Evolutionary conservation across 2,888 invertebrate genomes (phyloP).

Genomic region (Embidobia sp.): DNA sequence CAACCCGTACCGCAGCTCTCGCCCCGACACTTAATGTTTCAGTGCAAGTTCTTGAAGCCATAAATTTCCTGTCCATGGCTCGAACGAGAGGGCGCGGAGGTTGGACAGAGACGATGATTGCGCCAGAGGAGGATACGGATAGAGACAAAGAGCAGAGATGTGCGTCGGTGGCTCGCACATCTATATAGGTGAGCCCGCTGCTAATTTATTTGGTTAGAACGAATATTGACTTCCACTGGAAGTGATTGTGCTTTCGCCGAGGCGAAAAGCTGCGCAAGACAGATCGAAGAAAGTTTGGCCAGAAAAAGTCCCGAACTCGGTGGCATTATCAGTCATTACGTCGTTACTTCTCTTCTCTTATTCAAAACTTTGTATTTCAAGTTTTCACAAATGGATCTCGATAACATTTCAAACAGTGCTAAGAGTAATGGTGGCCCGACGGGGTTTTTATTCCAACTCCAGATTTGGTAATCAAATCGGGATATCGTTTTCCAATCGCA

Average conservation of each 20-base stretch:
- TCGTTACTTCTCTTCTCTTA: slow-evolving; percentile 14
- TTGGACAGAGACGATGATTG: slow-evolving; percentile 6
- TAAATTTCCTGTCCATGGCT: slow-evolving; percentile 51
- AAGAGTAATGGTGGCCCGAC: slow-evolving; percentile 2
- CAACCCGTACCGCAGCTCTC: slow-evolving; percentile 65
- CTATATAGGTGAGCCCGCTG: slow-evolving; percentile 34
- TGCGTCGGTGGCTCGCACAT: slow-evolving; percentile 26
- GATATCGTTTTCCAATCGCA: too few relatives aligned
- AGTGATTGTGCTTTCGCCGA: slow-evolving; percentile 39
- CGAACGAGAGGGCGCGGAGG: slow-evolving; percentile 18
- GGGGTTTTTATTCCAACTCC: not conserved
- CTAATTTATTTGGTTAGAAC: slow-evolving; percentile 52
- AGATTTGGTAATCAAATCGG: too few relatives aligned
- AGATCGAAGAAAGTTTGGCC: slow-evolving; percentile 33
- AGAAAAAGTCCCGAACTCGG: slow-evolving; percentile 2
- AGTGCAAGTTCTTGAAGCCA: slow-evolving; percentile 54
- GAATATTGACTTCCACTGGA: slow-evolving; percentile 45
- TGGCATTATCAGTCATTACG: slow-evolving; percentile 38
- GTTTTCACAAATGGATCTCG: slow-evolving; percentile 9
- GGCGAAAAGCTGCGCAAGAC: slow-evolving; percentile 32
- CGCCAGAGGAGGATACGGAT: not conserved
- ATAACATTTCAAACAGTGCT: slow-evolving; percentile 30
- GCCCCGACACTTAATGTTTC: slow-evolving; percentile 52
- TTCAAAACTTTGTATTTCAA: slow-evolving; percentile 36
- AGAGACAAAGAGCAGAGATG: slow-evolving; percentile 24